Evolutionary conservation across 2,888 invertebrate genomes (phyloP), one percentile per base, ranked within the genome.

Genomic region (Eubasilissa splendida): DNA sequence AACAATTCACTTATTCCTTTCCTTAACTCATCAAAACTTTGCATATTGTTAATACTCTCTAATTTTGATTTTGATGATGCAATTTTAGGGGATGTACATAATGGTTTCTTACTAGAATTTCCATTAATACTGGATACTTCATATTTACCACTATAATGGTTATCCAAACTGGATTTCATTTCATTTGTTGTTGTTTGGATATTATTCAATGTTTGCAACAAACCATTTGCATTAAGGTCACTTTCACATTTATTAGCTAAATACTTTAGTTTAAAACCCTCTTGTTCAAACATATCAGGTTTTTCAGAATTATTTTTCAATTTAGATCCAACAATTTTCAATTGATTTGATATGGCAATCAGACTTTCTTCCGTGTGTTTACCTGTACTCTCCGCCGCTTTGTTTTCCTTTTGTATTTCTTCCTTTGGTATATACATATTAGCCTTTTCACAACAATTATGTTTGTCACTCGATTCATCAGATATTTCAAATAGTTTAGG

Each of bases 1-100:
- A 91, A 89, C 83, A 91, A 87, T 85, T 91, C 90, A 53, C 90
- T 90, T 84, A 91, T 91, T 4, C 91, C 91, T 79, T 90, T 89
- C 86, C 90, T 90, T 22, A 91, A 85, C 86, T 91, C 91, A 85
- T 89, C 89, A 50, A 91, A 91, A 58, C 80, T 84, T n/a, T 80
- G 70, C 73, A 84, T 80, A 82, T 83, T 87, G 63, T 88, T 88
- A 68, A 87, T 85, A 83, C 85, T 84, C 56, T 86, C 83, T 82
- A 87, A 86, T 68, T 86, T 86, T 1, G 86, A 86, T 86, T 88
- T 88, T 83, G 58, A 31, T 87, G 86, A 71, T 86, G 85, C 83
- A 88, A 87, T 8, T 86, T 81, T 66, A 9, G 80, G 68, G 14
- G 79, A 79, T 56, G 56, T 56, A 50, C 71, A 58, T n/a, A 10